Conservation (phyloP, 2,888 invertebrate genomes). For the Phasia obesa region DNA sequence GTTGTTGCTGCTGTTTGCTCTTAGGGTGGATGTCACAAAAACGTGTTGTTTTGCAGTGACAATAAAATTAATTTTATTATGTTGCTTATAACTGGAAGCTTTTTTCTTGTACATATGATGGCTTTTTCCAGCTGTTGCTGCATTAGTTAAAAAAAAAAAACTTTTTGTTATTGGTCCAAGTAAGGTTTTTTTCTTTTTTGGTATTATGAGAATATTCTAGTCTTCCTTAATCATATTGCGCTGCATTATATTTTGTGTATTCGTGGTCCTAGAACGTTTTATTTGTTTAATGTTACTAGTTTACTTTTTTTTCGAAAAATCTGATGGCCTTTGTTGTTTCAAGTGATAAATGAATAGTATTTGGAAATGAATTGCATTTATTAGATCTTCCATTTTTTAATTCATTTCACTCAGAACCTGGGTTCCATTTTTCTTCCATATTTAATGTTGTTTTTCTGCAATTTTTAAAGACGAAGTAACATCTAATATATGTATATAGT, state of each 20-base stretch:
- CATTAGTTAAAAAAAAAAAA: too few relatives aligned
- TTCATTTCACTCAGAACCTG: not conserved
- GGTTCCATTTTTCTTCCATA: not conserved
- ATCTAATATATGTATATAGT: not conserved
- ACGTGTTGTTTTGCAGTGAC: slow-evolving; percentile 45
- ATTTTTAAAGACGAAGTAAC: not conserved
- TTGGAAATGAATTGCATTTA: slow-evolving; percentile 19
- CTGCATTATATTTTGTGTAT: slow-evolving; percentile 40
- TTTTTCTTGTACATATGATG: slow-evolving; percentile 3
- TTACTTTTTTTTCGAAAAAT: not conserved
- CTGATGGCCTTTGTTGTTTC: slow-evolving; percentile 49
- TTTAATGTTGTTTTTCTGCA: not conserved
- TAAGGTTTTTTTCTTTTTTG: slow-evolving; percentile 41
- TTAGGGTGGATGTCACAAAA: slow-evolving; percentile 10
- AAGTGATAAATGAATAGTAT: slow-evolving; percentile 53
- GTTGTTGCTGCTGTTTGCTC: slow-evolving; percentile 8
- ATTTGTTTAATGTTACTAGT: not conserved
- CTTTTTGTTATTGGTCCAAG: slow-evolving; percentile 60
- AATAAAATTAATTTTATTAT: slow-evolving; percentile 61
- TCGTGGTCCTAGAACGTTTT: slow-evolving; percentile 15
- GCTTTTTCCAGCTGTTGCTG: not conserved
- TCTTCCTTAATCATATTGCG: slow-evolving; percentile 46
- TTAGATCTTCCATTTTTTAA: slow-evolving; percentile 24
- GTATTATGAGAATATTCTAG: slow-evolving; percentile 40
- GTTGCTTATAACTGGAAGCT: slow-evolving; percentile 31